Base-by-base conservation (phyloP, 2,113 vertebrate species). In the Mormoops blainvillei region DNA sequence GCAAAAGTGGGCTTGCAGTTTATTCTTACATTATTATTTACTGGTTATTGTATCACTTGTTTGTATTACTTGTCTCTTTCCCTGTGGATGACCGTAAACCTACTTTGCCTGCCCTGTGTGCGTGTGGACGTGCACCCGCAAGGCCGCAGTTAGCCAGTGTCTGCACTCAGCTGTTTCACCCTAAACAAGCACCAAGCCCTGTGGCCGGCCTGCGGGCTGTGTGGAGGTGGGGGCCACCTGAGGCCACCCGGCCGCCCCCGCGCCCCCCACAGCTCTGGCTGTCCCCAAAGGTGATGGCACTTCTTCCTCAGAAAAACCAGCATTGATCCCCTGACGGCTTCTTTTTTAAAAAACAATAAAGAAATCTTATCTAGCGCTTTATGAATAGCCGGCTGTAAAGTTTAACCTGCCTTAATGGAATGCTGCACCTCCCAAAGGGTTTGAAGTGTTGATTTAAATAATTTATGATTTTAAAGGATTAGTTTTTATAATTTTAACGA, bases 351-450 rank as follows among this genome's bases (percentile, higher is more conserved):
- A n/a, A n/a, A 63, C 2, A 56, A 45, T n/a, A 54, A 77, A 18
- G 19, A 52, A 7, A 20, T 67, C 33, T 43, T 28, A 19, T 2
- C 0, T 3, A 10, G 5, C 36, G 4, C 28, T 43, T 94, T 24
- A 2, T 28, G 41, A 43, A 2, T 31, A 38, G n/a, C 31, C 61
- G 38, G 1, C 24, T 45, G 36, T 43, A 16, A 68, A 5, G 28
- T 45, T 68, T 68, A 36, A 48, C 8, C 12, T 50, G 31, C 52
- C 43, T 92, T 1, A 4, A 10, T 31, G 20, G 43, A 74, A 15
- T 14, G 0, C 15, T 5, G 0, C 12, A 10, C 11, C 10, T 65
- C 15, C 13, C 56, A 10, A 4, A 80, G 45, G 3, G n/a, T 89
- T 9, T 41, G 1, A n/a, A 50, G 86, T n/a, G 26, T 16, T 33